Base-by-base conservation (phyloP, 2,797 vertebrate species). In the Coccyzus lansbergi region DNA sequence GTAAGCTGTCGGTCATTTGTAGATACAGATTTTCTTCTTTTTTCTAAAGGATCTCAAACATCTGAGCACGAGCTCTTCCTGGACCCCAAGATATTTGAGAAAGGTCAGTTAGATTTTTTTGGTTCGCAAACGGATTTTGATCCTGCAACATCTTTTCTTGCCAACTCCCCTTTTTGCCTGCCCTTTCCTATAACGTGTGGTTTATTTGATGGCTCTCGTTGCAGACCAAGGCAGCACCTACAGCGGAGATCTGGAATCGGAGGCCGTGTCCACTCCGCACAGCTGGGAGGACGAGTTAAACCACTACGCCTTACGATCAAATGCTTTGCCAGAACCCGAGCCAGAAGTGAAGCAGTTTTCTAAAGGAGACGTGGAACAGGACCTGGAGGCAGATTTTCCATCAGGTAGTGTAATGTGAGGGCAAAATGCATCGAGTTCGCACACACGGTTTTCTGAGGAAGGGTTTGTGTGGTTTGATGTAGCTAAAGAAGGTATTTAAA, bases 311-410 rank as follows among this genome's bases (percentile, higher is more conserved):
- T 96, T 98, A 67, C 95, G 98, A 25, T 97, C 97, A 88, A 98
- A 95, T 63, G 70, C 97, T 46, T 88, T 98, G 51, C 98, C 97
- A 21, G 97, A 98, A 7, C 97, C 97, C 26, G 97, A 97, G 2
- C 46, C 94, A 1, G 98, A 98, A 8, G 78, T 97, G 38, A 98
- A 97, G 70, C 98, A 81, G 65, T 97, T 98, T 33, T 92, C 96
- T 78, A 98, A 97, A 96, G 93, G 96, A 16, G 98, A 98, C 18
- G 97, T 97, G 71, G 94, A 98, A 60, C 98, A 99, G 97, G 99
- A 99, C 97, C 89, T 99, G 29, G 99, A 99, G 95, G 98, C 98
- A 4, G 99, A 99, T 96, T 98, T 98, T 82, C 98, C 98, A 67
- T 97, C 98, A 84, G 99, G 99, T 99, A 83, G 98, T 97, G 28